Conservation (phyloP, 2,113 vertebrate genomes). For the Amia ocellicauda region DNA sequence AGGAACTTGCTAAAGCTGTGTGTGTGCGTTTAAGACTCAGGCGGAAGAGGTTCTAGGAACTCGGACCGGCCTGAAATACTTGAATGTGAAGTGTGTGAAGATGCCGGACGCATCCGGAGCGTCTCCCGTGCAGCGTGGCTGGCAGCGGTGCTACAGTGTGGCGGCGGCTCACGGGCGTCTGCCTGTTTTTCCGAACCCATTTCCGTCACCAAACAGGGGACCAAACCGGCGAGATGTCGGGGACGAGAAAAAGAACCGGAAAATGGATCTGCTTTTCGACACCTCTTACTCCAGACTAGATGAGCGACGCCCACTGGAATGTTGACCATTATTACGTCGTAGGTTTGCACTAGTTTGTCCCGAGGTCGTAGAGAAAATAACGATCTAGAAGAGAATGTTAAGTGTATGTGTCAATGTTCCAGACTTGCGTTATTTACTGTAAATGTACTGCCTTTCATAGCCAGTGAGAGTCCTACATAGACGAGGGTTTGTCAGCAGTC, state of each 20-base stretch:
- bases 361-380: background rate
- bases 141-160: slow-evolving; percentile 27
- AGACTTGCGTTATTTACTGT: slow-evolving; percentile 7
- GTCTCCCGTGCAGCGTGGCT: slow-evolving; percentile 22
- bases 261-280: background rate
- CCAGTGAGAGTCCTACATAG: background rate
- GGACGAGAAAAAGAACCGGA: background rate
- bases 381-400: background rate
- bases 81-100: slow-evolving; percentile 24
- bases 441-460: slow-evolving; percentile 12
- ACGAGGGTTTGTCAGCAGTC: background rate
- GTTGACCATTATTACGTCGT: background rate
- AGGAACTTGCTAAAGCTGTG: background rate
- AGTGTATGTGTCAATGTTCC: background rate
- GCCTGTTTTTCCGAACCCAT: background rate
- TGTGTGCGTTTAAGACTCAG: background rate
- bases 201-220: slow-evolving; percentile 17
- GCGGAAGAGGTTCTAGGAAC: background rate
- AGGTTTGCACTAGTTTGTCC: slow-evolving; percentile 14
- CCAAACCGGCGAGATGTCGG: slow-evolving; percentile 6
- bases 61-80: slow-evolving; percentile 37
- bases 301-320: background rate
- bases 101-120: slow-evolving; percentile 14
- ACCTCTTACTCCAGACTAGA: background rate
- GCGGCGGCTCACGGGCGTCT: too few relatives aligned